Base-by-base conservation (phyloP, 2,888 invertebrate species). In the Drosophila colorata region DNA sequence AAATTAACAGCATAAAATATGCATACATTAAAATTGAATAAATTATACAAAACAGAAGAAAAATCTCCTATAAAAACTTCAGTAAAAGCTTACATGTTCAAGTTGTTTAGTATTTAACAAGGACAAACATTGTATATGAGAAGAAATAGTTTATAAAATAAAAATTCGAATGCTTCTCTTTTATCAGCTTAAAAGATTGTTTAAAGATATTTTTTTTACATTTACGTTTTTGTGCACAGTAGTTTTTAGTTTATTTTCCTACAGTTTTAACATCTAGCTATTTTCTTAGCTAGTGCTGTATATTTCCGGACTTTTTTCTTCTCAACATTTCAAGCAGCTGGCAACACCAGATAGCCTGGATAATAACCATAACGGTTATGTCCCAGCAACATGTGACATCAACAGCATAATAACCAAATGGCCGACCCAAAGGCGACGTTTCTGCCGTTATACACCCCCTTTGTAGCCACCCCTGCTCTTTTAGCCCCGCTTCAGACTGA, bases 331-430 rank as follows among this genome's bases (percentile, higher is more conserved):
- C 18, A 7, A 31, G 47, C 78, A 70, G 46, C 77, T 64, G 69
- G 66, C 69, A 60, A 48, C 61, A 18, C 49, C 65, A 25, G 35
- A 51, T 64, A 44, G 43, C 35, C 51, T 57, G 48, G 67, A 68
- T 47, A 57, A 63, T 73, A 78, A 60, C 66, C 76, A 75, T 85
- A 69, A 86, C 59, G 63, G 66, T 82, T 65, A 82, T 85, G 82
- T 72, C 49, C 65, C 40, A 59, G 82, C 86, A 85, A 80, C 80
- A 80, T 80, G 86, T 85, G 80, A 79, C 80, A 79, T 64, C 57
- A 72, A 65, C 70, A 84, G 49, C 63, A 64, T 60, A 57, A 64
- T 70, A 78, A 61, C 56, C 46, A 55, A 74, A 38, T 55, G 55
- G 38, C 33, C 40, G 46, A 46, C 52, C 65, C 31, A 13, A 49